Evolutionary conservation across 2,888 invertebrate genomes (phyloP).

Genomic region (Thereva unica): DNA sequence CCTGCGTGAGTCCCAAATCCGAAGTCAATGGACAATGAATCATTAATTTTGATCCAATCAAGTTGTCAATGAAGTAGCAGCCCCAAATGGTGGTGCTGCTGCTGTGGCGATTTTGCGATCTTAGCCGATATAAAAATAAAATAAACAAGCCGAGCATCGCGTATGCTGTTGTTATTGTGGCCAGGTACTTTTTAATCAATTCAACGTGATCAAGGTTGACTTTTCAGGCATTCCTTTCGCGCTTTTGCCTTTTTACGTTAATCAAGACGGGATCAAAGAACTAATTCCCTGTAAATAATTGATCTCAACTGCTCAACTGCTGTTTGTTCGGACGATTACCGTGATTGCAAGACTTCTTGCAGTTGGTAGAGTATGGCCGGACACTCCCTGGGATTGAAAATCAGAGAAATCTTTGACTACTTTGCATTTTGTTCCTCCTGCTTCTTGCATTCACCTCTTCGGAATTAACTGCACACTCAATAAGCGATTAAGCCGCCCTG

Average conservation of each 20-base stretch:
- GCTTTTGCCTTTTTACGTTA: constrained; percentile 34
- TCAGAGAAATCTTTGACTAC: neutral
- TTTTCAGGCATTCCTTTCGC: constrained; percentile 28
- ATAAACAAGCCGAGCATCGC: constrained; percentile 3
- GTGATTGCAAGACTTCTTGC: constrained; percentile 26
- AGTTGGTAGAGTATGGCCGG: constrained; percentile 7
- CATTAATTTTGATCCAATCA: constrained; percentile 43
- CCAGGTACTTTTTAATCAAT: constrained; percentile 36
- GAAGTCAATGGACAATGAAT: constrained; percentile 39
- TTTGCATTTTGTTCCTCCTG: constrained; percentile 22
- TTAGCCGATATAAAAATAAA: no score
- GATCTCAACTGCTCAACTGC: constrained; percentile 38
- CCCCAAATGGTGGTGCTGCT: no score
- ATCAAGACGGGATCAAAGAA: constrained; percentile 41
- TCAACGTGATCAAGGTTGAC: constrained; percentile 38
- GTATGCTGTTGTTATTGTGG: constrained; percentile 29
- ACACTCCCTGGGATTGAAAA: constrained; percentile 11
- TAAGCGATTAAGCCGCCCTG: constrained; percentile 42
- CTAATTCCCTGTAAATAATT: constrained; percentile 42
- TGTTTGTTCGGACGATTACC: constrained; percentile 34
- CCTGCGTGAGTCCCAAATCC: constrained; percentile 20
- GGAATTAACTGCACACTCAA: constrained; percentile 39
- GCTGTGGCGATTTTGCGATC: no score
- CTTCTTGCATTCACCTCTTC: constrained; percentile 16
- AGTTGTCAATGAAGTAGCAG: constrained; percentile 40